Evolutionary conservation across 2,113 vertebrate species (phyloP), one percentile per base, ranked within the genome.

Genomic region (Ceyx cyanopectus): DNA sequence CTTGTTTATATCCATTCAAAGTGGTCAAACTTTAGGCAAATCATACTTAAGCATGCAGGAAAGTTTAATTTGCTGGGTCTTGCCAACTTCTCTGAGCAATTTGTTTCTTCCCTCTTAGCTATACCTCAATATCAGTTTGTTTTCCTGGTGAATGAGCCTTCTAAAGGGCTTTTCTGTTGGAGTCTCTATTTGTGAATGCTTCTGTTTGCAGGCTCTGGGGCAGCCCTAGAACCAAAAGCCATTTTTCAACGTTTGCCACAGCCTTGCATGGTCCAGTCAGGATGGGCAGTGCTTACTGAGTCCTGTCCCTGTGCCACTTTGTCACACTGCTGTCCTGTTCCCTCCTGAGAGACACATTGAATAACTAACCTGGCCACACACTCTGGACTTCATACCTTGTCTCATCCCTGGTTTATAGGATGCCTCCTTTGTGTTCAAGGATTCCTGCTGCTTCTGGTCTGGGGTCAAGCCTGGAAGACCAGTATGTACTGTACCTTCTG

Each of bases 191-290:
- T 40, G 29, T 5, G 32, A 22, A 43, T 14, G 5, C 53, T 68
- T 60, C 30, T 26, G 6, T n/a, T 63, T 46, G 13, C 7, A 60
- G 57, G 57, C 14, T 48, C 27, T 60, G 22, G 24, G 68, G 27
- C 20, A 53, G 24, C n/a, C 37, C 15, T 26, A 16, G 10, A 11
- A 8, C 21, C 3, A 1, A 13, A 10, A 63, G 20, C 16, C 2
- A 1, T 30, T 82, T 83, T 9, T 30, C 15, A 24, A 27, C 22
- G 24, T 10, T 18, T 63, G 7, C 46, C 17, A 48, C 14, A 62
- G 7, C 16, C 21, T 50, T 1, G 0, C 1, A 1, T 24, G 34
- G 34, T n/a, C 48, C 9, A 13, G 26, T 20, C 21, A 63, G 15
- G 24, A 43, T 5, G 5, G 21, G 9, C 9, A 68, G 30, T 37